Percentiles rank a stretch among this genome's conserved stretches.
These are phyloP conservation scores for Galagoides demidoff DNA, from an alignment of 2,797 vertebrate genomes.

Conservation along the genomic window DNA sequence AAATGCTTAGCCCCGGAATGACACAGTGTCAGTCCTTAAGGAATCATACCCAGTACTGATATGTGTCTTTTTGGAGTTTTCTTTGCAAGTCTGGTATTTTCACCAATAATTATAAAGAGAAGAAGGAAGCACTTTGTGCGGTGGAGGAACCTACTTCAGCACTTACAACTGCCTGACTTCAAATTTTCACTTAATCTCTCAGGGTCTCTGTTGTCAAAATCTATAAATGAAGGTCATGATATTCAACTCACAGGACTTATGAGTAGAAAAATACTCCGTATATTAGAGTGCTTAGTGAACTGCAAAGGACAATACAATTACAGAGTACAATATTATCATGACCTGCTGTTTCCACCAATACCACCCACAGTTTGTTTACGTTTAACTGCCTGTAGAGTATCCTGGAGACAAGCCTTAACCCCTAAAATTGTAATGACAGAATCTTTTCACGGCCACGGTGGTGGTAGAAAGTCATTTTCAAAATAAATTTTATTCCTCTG, in stretches of 20 bases:
- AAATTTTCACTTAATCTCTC: slow-evolving; percentile 15
- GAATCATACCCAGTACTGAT: not conserved
- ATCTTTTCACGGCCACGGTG: not conserved
- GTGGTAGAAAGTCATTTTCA: not conserved
- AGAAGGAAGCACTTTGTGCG: not conserved
- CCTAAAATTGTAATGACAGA: slow-evolving; percentile 50
- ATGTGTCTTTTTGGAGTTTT: not conserved
- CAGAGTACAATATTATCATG: not conserved
- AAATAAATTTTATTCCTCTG: slow-evolving; percentile 37
- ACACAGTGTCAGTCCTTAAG: not conserved
- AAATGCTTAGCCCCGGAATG: not conserved
- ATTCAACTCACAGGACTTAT: not conserved
- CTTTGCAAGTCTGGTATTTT: not conserved
- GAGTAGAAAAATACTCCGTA: not conserved
- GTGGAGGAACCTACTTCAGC: not conserved
- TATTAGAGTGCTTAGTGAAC: not conserved
- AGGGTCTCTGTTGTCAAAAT: not conserved
- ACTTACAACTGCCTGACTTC: not conserved
- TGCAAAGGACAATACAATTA: not conserved
- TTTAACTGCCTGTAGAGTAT: not conserved
- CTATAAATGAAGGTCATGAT: not conserved
- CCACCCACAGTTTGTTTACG: not conserved
- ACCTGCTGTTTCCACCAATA: not conserved
- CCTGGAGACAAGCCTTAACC: not conserved
- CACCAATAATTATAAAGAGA: not conserved